Evolutionary conservation across 2,797 vertebrate genomes (phyloP).

Genomic region (Sparidentex hasta): DNA sequence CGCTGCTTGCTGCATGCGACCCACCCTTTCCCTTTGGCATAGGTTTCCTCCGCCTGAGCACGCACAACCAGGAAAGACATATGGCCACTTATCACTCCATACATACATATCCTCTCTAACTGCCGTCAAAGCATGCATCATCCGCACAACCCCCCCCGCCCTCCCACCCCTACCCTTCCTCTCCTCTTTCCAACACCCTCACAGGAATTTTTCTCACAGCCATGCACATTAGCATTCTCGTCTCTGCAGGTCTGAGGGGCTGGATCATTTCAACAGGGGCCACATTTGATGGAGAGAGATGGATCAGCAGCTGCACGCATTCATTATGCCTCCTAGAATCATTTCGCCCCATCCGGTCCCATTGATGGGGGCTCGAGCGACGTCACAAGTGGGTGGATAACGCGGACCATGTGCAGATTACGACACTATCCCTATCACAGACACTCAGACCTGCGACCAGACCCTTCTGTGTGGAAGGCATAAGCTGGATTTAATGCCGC

Average conservation of each 20-base stretch:
- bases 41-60: constrained; percentile 5
- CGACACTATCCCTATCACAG: constrained; percentile 53
- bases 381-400: constrained; percentile 77
- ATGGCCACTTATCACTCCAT: constrained; percentile 23
- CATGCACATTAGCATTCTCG: constrained; percentile 44
- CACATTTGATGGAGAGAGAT: constrained; percentile 46
- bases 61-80: constrained; percentile 30
- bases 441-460: constrained; percentile 67
- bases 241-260: constrained; percentile 58
- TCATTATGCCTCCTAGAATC: constrained; percentile 76
- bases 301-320: constrained; percentile 83
- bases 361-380: constrained; percentile 65
- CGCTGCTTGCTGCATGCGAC: constrained; percentile 28
- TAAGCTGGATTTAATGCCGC: constrained; percentile 74
- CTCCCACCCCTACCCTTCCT: too few species aligned
- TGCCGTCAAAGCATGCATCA: constrained; percentile 10
- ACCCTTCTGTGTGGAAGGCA: constrained; percentile 47
- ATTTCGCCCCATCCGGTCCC: constrained; percentile 77
- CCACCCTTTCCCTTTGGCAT: background rate
- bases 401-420: constrained; percentile 73
- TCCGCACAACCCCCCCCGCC: too few species aligned
- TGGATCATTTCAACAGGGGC: constrained; percentile 59
- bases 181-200: constrained; percentile 1
- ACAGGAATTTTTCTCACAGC: constrained; percentile 36
- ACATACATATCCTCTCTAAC: constrained; percentile 13